A percentile compares a stretch with the other conserved stretches of the same genome.
These are phyloP conservation scores for Anagrus nilaparvatae DNA, from an alignment of 1,140 invertebrate species.

Conservation along the genomic window DNA sequence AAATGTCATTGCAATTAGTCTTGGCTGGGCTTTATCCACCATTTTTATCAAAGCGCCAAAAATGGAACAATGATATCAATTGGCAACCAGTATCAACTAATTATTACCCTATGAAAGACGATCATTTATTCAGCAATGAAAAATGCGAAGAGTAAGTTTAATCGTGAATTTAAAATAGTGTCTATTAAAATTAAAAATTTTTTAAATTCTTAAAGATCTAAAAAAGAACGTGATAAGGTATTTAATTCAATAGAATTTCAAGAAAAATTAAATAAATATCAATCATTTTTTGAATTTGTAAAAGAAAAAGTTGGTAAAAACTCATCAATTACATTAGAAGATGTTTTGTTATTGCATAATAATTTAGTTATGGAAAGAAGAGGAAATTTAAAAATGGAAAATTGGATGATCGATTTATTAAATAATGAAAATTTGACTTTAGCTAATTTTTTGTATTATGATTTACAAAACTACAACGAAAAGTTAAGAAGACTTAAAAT, in stretches of 20 bases:
- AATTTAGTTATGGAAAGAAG: slow-evolving; percentile 6
- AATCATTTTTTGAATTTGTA: background rate
- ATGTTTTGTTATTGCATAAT: slow-evolving; percentile 6
- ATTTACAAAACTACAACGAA: background rate
- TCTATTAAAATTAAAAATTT: background rate
- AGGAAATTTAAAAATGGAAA: slow-evolving; percentile 3
- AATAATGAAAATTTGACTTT: background rate
- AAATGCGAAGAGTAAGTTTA: slow-evolving; percentile 4
- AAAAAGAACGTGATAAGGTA: background rate
- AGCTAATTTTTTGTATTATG: background rate
- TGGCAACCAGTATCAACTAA: slow-evolving; percentile 9
- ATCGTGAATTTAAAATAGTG: background rate
- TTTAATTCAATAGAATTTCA: background rate
- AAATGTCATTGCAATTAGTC: slow-evolving; percentile 9
- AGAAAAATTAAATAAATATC: background rate
- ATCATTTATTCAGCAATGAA: background rate
- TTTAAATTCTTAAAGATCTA: background rate
- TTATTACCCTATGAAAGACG: background rate
- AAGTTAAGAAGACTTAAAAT: background rate
- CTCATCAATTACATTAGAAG: background rate
- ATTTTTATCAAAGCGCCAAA: background rate
- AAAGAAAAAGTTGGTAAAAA: background rate
- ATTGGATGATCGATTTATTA: slow-evolving; percentile 5
- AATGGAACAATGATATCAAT: slow-evolving; percentile 1
- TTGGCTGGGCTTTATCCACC: slow-evolving; percentile 7